A percentile compares a stretch with the other conserved stretches of the same genome.
These are phyloP conservation scores for Campoletis sonorensis DNA, from an alignment of 1,140 invertebrate genomes.

Conservation along the genomic window DNA sequence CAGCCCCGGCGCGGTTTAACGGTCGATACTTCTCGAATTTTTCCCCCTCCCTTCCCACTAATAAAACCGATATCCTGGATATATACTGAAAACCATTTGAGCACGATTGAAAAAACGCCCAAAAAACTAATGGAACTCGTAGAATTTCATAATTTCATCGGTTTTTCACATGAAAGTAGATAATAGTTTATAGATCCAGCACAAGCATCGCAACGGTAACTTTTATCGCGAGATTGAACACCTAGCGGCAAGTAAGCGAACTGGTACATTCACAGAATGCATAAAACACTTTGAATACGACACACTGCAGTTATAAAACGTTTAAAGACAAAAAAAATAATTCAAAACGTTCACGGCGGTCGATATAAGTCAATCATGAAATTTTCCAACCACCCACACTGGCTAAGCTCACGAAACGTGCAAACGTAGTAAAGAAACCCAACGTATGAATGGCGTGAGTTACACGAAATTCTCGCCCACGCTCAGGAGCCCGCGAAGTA, in stretches of 20 bases:
- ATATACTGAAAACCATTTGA: too few species aligned
- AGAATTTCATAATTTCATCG: background rate
- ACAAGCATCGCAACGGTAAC: background rate
- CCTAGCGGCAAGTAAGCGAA: constrained; percentile 14
- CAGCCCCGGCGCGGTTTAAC: constrained; percentile 67
- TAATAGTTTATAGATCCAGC: constrained; percentile 31
- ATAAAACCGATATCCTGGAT: background rate
- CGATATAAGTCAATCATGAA: background rate
- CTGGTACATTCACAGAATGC: constrained; percentile 10
- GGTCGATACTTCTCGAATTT: constrained; percentile 60
- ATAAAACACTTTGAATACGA: constrained; percentile 56
- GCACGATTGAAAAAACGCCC: too few species aligned
- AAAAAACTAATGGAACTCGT: background rate
- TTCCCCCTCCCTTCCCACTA: background rate
- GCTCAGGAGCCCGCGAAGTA: background rate
- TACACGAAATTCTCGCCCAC: constrained; percentile 4
- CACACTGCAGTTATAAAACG: constrained; percentile 14
- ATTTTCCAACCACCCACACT: constrained; percentile 11
- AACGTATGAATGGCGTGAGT: background rate
- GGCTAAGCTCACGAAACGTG: background rate
- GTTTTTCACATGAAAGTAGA: background rate
- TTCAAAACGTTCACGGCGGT: background rate
- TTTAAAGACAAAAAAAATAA: constrained; percentile 35
- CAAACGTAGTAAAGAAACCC: background rate
- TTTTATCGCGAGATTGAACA: constrained; percentile 13